Base-by-base conservation (phyloP, 1,140 invertebrate genomes). In the Asobara japonica region DNA sequence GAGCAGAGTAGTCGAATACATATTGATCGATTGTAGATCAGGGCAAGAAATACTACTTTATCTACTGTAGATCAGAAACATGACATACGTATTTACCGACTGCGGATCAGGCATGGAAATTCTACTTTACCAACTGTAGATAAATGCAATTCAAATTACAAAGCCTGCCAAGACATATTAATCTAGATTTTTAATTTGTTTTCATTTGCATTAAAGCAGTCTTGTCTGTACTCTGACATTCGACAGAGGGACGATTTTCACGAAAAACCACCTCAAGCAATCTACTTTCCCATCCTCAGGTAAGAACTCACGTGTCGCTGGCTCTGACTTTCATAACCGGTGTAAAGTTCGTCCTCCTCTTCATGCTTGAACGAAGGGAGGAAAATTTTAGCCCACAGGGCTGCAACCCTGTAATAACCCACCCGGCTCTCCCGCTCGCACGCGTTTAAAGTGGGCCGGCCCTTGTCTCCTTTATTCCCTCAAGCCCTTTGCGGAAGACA, bases 371-470 rank as follows among this genome's bases (percentile, higher is more conserved):
- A 30, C 45, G 48, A n/a, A n/a, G n/a, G 41, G n/a, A 29, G 20
- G 60, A 48, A 27, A 48, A 69, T 30, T 69, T 69, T 56, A 20
- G 48, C 66, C 66, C 48, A 30, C 13, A 56, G 66, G 66, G 25
- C 66, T 56, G 36, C 22, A 66, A 66, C 64, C 41, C 33, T 29
- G 48, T 69, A 48, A 69, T 69, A 56, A 69, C 48, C 66, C 66
- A 31, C 48, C 66, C 66, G 18, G 3, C 18, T 18, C 48, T 18
- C 66, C 60, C 29, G 27, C 27, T 68, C 25, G 1, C 64, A 13
- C 66, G 48, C 66, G 66, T 51, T 69, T 69, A 51, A 69, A 69
- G 66, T 60, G 48, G 45, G 18, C 29, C 11, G 13, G 64, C 16
- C 20, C 48, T 36, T 69, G 25, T 48, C 33, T 22, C 22, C n/a